Evolutionary conservation across 2,888 invertebrate genomes (phyloP).

Genomic region (Heliconius erato): DNA sequence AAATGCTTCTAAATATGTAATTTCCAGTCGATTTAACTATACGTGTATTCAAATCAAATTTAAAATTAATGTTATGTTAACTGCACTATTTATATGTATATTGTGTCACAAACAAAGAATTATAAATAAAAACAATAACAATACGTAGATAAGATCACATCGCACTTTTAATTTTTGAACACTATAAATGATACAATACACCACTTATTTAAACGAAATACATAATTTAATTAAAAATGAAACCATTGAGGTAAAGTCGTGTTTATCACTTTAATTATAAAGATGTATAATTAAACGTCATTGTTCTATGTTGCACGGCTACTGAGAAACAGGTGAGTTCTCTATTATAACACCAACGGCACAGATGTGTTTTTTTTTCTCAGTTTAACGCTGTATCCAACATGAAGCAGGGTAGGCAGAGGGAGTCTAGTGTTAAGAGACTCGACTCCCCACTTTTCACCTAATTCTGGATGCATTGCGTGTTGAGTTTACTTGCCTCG

Average conservation of each 20-base stretch:
- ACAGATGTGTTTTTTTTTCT: background rate
- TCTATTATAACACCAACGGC: background rate
- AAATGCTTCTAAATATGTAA: too few species aligned
- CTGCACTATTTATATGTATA: background rate
- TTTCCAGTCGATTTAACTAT: too few species aligned
- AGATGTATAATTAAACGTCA: background rate
- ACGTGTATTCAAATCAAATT: too few species aligned
- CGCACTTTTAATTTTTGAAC: background rate
- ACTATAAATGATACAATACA: background rate
- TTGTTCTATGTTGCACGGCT: background rate
- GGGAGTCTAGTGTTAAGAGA: too few species aligned
- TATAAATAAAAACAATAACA: background rate
- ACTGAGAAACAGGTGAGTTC: background rate
- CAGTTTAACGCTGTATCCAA: too few species aligned
- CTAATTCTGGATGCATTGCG: too few species aligned
- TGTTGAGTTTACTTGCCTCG: too few species aligned
- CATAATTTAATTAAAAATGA: background rate
- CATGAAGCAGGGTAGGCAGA: too few species aligned
- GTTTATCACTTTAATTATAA: background rate
- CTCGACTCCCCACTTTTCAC: too few species aligned
- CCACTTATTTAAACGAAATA: conserved; percentile 8
- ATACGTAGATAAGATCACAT: too few species aligned
- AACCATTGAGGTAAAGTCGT: conserved; percentile 4
- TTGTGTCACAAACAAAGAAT: background rate
- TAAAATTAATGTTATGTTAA: too few species aligned